Percentiles rank a stretch among this genome's conserved stretches.
These are phyloP conservation scores for Ceyx erithaca DNA, from an alignment of 2,797 vertebrate genomes.

Conservation along the genomic window DNA sequence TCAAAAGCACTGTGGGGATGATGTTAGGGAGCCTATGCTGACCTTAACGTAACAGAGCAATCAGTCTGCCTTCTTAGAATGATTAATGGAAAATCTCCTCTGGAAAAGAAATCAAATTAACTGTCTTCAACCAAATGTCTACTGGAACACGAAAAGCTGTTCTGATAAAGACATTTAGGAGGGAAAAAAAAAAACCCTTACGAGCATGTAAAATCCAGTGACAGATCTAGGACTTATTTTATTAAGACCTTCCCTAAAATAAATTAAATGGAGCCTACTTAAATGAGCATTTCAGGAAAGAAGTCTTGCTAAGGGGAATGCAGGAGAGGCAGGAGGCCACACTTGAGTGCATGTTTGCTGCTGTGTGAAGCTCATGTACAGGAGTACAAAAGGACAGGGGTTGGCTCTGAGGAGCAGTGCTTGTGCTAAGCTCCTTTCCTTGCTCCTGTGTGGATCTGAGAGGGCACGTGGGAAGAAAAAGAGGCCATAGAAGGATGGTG, in stretches of 20 bases:
- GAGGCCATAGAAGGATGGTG: not conserved
- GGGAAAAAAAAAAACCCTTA: not conserved
- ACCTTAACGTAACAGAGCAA: slow-evolving; percentile 80
- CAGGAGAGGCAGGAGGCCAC: not conserved
- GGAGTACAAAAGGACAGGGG: not conserved
- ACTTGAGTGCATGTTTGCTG: not conserved
- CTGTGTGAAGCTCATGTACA: not conserved
- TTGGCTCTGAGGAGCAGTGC: not conserved
- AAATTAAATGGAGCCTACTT: slow-evolving; percentile 69
- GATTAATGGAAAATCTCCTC: slow-evolving; percentile 83
- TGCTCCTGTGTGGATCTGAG: not conserved
- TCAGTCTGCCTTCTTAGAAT: slow-evolving; percentile 78
- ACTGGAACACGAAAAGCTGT: slow-evolving; percentile 80
- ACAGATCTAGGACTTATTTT: slow-evolving; percentile 76
- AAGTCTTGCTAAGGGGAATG: slow-evolving; percentile 19
- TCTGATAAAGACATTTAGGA: slow-evolving; percentile 78
- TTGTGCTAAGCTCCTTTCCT: not conserved
- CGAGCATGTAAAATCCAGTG: slow-evolving; percentile 67
- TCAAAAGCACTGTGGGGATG: slow-evolving; percentile 63
- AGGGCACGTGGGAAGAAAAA: not conserved
- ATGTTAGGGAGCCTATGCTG: slow-evolving; percentile 71
- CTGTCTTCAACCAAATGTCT: slow-evolving; percentile 82
- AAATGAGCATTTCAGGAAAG: slow-evolving; percentile 50
- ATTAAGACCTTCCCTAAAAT: slow-evolving; percentile 70
- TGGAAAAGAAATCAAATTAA: slow-evolving; percentile 85